Evolutionary conservation across 2,113 vertebrate species (phyloP).

Genomic region (Bubo bubo): DNA sequence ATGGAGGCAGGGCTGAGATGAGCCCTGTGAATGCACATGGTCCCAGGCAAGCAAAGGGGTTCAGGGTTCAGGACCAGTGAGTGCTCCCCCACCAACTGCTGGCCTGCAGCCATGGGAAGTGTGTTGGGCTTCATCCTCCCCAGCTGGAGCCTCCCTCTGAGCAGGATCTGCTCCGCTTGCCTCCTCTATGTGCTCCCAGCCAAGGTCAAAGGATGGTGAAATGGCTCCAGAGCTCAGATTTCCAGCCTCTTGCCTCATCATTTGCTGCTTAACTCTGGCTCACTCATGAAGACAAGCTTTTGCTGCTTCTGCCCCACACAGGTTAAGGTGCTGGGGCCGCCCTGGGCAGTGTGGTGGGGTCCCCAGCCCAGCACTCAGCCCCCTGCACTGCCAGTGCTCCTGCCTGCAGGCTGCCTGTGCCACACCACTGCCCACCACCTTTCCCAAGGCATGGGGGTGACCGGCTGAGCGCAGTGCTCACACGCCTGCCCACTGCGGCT

Average conservation of each 20-base stretch:
- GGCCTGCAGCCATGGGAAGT: rapidly evolving
- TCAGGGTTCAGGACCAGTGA: rapidly evolving
- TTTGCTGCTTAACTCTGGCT: background rate
- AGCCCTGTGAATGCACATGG: background rate
- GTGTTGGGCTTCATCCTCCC: background rate
- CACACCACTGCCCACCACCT: rapidly evolving
- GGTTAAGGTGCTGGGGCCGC: background rate
- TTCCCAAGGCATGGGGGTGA: rapidly evolving
- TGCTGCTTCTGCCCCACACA: rapidly evolving
- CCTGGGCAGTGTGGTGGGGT: rapidly evolving
- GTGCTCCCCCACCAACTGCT: background rate
- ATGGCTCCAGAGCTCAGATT: conserved; percentile 14
- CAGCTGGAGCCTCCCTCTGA: rapidly evolving
- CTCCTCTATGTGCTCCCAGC: background rate
- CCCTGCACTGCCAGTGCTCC: background rate
- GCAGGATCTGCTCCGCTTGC: background rate
- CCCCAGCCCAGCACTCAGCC: background rate
- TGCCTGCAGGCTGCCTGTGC: background rate
- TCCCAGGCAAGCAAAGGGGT: rapidly evolving
- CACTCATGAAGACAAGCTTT: background rate
- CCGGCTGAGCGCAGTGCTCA: rapidly evolving
- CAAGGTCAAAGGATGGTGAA: conserved; percentile 27
- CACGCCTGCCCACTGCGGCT: rapidly evolving
- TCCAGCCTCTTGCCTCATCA: conserved; percentile 13
- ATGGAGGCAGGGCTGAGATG: background rate